Evolutionary conservation across 2,888 invertebrate genomes (phyloP).

Genomic region (Pterobdella sp.): DNA sequence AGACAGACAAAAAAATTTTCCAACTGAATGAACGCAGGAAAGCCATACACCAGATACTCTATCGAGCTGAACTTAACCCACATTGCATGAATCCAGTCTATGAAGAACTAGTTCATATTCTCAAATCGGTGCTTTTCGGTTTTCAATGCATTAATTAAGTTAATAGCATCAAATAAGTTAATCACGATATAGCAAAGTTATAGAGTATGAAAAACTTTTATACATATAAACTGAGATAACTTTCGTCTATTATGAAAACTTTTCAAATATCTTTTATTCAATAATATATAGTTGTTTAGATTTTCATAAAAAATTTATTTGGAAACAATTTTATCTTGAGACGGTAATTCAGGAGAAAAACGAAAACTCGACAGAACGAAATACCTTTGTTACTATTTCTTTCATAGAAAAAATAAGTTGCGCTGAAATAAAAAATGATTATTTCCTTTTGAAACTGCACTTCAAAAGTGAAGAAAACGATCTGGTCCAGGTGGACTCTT

Average conservation of each 20-base stretch:
- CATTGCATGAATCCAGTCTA: conserved; percentile 23
- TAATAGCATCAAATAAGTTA: too few species aligned
- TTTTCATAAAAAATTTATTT: too few species aligned
- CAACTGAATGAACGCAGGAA: background rate
- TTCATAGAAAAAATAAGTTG: conserved; percentile 10
- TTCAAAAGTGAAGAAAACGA: conserved; percentile 16
- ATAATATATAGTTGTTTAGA: too few species aligned
- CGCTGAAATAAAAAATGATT: background rate
- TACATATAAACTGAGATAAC: too few species aligned
- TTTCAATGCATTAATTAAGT: too few species aligned
- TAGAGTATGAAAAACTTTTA: too few species aligned
- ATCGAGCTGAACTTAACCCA: conserved; percentile 2
- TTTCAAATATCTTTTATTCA: too few species aligned
- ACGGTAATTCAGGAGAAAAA: conserved; percentile 21
- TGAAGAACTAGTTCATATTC: background rate
- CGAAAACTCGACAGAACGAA: background rate
- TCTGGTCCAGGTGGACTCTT: background rate
- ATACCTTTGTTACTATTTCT: conserved; percentile 12
- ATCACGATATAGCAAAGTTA: too few species aligned
- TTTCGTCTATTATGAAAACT: too few species aligned
- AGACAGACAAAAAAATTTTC: too few species aligned
- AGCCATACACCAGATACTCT: conserved; percentile 13
- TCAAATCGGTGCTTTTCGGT: conserved; percentile 15
- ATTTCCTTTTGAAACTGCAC: conserved; percentile 11
- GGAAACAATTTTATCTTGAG: too few species aligned